Evolutionary conservation across 1,140 invertebrate species (phyloP).

Genomic region (Zophobas morio): DNA sequence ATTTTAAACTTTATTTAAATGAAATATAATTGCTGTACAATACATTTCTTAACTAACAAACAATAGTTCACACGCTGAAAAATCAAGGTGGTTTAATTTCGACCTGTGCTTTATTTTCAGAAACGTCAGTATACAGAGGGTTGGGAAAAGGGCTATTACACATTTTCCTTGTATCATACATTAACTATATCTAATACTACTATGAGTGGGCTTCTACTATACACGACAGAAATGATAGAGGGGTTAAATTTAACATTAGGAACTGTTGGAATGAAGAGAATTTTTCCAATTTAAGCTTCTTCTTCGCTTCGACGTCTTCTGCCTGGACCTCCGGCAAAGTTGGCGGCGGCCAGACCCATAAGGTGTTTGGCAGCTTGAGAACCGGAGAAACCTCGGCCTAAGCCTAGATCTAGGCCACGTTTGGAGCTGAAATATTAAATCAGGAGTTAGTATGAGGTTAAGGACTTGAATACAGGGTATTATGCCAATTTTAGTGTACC

Average conservation of each 20-base stretch:
- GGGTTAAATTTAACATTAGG: conserved; percentile 47
- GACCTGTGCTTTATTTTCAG: conserved; percentile 43
- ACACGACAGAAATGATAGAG: conserved; percentile 44
- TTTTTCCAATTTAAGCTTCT: conserved; percentile 57
- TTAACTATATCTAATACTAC: conserved; percentile 23
- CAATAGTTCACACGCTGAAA: conserved; percentile 35
- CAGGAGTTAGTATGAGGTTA: neutral
- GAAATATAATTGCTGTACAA: conserved; percentile 42
- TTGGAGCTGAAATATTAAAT: conserved; percentile 77
- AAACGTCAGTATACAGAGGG: conserved; percentile 20
- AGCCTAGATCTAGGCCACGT: conserved; percentile 84
- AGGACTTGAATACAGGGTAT: neutral
- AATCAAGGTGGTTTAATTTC: conserved; percentile 33
- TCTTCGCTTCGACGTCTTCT: conserved; percentile 81
- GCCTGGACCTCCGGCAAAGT: conserved; percentile 89
- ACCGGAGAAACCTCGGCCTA: conserved; percentile 89
- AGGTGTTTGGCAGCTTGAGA: conserved; percentile 91
- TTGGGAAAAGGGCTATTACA: conserved; percentile 20
- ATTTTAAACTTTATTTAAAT: conserved; percentile 48
- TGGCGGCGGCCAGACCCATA: conserved; percentile 89
- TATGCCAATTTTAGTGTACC: neutral
- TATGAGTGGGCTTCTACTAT: conserved; percentile 11
- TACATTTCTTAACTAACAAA: conserved; percentile 45
- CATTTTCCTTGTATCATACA: conserved; percentile 24
- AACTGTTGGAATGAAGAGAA: conserved; percentile 42